A percentile compares a stretch with the other conserved stretches of the same genome.
These are phyloP conservation scores for Drosophila anomalata DNA, from an alignment of 2,888 invertebrate genomes.

Conservation along the genomic window DNA sequence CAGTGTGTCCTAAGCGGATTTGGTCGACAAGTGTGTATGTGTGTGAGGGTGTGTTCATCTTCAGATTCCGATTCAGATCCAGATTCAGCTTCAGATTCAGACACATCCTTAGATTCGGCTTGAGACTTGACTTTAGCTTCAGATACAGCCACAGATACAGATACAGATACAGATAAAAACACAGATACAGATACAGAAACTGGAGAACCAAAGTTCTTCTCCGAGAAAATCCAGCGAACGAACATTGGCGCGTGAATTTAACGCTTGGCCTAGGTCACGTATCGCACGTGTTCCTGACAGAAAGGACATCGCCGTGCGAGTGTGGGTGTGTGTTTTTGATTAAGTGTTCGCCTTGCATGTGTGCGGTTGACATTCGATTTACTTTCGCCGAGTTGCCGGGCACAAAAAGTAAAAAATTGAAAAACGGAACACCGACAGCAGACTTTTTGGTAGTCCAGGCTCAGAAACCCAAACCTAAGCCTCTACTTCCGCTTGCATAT, in stretches of 20 bases:
- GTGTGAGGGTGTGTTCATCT: constrained; percentile 17
- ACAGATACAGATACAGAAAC: not conserved
- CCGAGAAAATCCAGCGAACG: not conserved
- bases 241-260: constrained; percentile 54
- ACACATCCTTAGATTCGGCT: not conserved
- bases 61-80: constrained; percentile 13
- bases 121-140: not conserved
- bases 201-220: constrained; percentile 1
- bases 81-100: constrained; percentile 3
- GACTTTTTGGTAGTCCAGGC: constrained; percentile 61
- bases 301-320: constrained; percentile 25
- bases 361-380: constrained; percentile 73
- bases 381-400: constrained; percentile 56
- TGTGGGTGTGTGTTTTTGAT: constrained; percentile 44
- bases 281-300: constrained; percentile 52
- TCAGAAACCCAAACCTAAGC: constrained; percentile 6
- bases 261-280: constrained; percentile 75
- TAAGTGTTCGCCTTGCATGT: constrained; percentile 45
- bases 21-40: constrained; percentile 70
- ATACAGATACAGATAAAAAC: not conserved
- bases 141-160: not conserved
- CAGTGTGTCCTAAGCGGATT: constrained; percentile 80
- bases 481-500: constrained; percentile 25
- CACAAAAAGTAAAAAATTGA: constrained; percentile 20
- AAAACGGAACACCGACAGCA: constrained; percentile 45